Conservation (phyloP, 2,888 invertebrate genomes). For the Dromius quadrimaculatus region DNA sequence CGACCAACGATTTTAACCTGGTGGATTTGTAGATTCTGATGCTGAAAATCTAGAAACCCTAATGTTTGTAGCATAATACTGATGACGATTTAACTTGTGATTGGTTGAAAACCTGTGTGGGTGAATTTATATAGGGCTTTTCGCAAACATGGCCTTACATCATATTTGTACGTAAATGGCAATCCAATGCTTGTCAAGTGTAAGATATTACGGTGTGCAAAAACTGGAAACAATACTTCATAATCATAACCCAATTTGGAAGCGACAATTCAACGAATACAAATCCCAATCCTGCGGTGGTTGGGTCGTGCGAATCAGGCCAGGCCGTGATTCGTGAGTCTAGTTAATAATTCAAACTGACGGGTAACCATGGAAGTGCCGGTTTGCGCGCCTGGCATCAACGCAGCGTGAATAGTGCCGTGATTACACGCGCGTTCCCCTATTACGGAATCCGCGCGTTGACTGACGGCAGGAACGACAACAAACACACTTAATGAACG, state of each 20-base stretch:
- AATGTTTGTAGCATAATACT: too few relatives aligned
- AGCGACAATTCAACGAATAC: constrained; percentile 23
- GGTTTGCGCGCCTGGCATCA: constrained; percentile 18
- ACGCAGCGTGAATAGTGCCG: constrained; percentile 54
- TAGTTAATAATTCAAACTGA: constrained; percentile 50
- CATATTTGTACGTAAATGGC: background rate
- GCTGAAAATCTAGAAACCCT: too few relatives aligned
- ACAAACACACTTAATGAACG: constrained; percentile 66
- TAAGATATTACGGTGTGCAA: background rate
- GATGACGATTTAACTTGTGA: too few relatives aligned
- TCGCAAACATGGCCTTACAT: too few relatives aligned
- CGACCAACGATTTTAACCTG: too few relatives aligned
- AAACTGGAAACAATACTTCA: constrained; percentile 23
- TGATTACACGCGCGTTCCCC: constrained; percentile 53
- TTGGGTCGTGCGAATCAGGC: constrained; percentile 19
- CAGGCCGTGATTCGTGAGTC: constrained; percentile 38
- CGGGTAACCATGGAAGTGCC: constrained; percentile 40
- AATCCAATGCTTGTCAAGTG: background rate
- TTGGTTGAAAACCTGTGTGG: too few relatives aligned
- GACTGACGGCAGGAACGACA: constrained; percentile 3
- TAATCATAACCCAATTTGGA: constrained; percentile 33
- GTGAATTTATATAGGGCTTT: too few relatives aligned
- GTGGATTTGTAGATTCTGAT: too few relatives aligned
- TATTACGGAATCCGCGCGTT: constrained; percentile 43
- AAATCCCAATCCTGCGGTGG: constrained; percentile 5